A percentile compares a stretch with the other conserved stretches of the same genome.
These are phyloP conservation scores for Umimayanthus chanpuru DNA, from an alignment of 92 coral and sea anemone genomes.

Conservation along the genomic window DNA sequence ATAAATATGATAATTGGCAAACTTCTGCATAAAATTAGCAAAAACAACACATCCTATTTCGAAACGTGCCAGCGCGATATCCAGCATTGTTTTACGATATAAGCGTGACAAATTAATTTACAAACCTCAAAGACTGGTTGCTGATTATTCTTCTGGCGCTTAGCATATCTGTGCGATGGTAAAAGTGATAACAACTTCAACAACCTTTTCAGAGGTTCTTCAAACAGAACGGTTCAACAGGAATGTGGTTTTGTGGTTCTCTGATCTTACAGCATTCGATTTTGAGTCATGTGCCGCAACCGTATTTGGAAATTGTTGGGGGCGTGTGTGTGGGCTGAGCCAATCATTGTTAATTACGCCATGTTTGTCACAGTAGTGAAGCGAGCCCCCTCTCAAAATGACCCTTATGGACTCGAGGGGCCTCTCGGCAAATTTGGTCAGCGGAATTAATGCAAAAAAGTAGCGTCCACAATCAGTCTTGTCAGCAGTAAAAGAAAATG, in stretches of 20 bases:
- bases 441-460: neutral
- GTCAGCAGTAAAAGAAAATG: conserved; percentile 76
- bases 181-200: neutral
- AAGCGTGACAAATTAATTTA: neutral
- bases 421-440: neutral
- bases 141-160: conserved; percentile 15
- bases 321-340: conserved; percentile 31
- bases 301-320: conserved; percentile 28
- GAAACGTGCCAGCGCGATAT: neutral
- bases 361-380: neutral
- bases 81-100: neutral
- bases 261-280: conserved; percentile 23
- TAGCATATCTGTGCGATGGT: conserved; percentile 12
- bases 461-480: conserved; percentile 33
- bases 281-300: conserved; percentile 15
- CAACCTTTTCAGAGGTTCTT: neutral
- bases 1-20: neutral
- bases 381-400: conserved; percentile 8
- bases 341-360: conserved; percentile 10
- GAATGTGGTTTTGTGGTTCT: neutral
- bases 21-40: neutral
- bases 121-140: conserved; percentile 30
- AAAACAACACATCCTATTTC: neutral
- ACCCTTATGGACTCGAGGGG: neutral
- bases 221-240: too few species aligned